Evolutionary conservation across 2,888 invertebrate species (phyloP).

Genomic region (Nematopogon swammerdamellus): DNA sequence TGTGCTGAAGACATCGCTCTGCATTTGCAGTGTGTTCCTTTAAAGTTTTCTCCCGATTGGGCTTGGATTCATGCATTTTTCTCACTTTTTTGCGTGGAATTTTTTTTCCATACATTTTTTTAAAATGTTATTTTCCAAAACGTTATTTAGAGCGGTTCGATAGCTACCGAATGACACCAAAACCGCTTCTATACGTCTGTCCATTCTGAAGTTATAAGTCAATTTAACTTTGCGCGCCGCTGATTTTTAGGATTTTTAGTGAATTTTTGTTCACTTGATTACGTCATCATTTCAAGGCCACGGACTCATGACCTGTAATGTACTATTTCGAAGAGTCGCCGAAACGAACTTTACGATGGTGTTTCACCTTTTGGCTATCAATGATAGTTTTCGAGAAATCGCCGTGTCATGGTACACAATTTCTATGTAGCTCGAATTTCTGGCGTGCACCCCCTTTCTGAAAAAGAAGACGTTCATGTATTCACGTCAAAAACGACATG

Average conservation of each 20-base stretch:
- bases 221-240: slow-evolving; percentile 1
- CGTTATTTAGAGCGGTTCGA: no score
- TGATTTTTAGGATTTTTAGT: slow-evolving; percentile 1
- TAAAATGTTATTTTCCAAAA: no score
- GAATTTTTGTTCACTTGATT: slow-evolving; percentile 1
- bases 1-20: no score
- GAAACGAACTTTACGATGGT: slow-evolving; percentile 2
- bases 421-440: slow-evolving; percentile 1
- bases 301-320: neutral
- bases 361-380: neutral
- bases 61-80: no score
- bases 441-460: slow-evolving; percentile 1
- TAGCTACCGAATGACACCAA: no score
- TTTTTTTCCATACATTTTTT: no score
- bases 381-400: neutral
- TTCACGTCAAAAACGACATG: no score
- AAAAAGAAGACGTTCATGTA: neutral
- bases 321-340: slow-evolving; percentile 1
- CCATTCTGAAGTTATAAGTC: neutral
- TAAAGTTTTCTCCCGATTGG: no score
- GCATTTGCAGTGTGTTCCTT: no score
- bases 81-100: no score
- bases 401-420: neutral
- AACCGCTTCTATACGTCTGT: neutral
- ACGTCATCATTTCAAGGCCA: slow-evolving; percentile 1